Evolutionary conservation across 2,113 vertebrate genomes (phyloP).

Genomic region (Sula dactylatra): DNA sequence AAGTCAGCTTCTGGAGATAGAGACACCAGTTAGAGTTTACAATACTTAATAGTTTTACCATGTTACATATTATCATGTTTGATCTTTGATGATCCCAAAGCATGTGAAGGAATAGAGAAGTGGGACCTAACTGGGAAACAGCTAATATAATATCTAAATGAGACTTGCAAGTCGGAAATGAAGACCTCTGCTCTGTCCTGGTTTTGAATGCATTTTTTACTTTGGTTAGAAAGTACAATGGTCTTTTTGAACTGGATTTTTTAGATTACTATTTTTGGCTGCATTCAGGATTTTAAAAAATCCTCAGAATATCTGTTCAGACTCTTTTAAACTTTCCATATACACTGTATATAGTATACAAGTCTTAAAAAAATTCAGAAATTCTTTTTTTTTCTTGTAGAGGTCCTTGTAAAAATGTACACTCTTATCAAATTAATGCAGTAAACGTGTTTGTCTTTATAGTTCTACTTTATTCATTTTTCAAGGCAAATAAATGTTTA

Average conservation of each 20-base stretch:
- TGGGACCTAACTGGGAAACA: neutral
- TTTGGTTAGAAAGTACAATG: neutral
- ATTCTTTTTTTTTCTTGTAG: neutral
- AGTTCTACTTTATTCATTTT: neutral
- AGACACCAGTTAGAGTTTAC: neutral
- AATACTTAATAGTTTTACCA: neutral
- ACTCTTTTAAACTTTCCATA: neutral
- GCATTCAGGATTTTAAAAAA: neutral
- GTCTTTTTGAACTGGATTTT: neutral
- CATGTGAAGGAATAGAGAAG: neutral
- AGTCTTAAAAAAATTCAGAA: neutral
- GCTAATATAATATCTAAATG: neutral
- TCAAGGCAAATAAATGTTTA: neutral
- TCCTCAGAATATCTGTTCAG: neutral
- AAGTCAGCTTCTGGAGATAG: neutral
- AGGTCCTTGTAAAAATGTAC: neutral
- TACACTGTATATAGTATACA: too few relatives aligned
- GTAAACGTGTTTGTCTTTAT: neutral
- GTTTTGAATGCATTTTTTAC: neutral
- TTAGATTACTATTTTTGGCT: neutral
- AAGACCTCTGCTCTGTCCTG: neutral
- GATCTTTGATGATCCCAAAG: neutral
- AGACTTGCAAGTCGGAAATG: neutral
- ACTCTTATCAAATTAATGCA: neutral
- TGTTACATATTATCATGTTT: neutral